Conservation (phyloP, 2,797 vertebrate genomes). For the Phoebastria nigripes region DNA sequence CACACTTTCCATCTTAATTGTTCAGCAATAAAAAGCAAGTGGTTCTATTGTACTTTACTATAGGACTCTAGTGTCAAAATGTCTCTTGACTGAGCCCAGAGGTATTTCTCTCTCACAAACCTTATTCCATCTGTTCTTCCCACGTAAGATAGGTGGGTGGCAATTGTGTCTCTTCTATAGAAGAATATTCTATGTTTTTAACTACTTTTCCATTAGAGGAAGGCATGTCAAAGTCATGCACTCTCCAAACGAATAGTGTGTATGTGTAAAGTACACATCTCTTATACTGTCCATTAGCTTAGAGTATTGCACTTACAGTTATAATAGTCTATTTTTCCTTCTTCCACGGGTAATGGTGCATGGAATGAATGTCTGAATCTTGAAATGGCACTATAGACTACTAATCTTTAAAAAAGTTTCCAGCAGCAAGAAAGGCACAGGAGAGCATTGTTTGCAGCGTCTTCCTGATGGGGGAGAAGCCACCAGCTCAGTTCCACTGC, state of each 20-base stretch:
- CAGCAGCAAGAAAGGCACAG: slow-evolving; percentile 3
- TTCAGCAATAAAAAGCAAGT: slow-evolving; percentile 60
- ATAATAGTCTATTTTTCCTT: slow-evolving; percentile 47
- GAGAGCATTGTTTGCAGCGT: neutral
- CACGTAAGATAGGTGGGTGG: neutral
- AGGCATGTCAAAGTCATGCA: slow-evolving; percentile 7
- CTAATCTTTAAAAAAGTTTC: slow-evolving; percentile 57
- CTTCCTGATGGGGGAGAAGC: neutral
- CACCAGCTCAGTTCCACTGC: neutral
- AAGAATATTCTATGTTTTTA: slow-evolving; percentile 12
- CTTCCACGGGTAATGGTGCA: slow-evolving; percentile 58
- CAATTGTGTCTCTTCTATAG: neutral
- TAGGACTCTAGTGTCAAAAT: slow-evolving; percentile 38
- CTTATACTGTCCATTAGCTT: slow-evolving; percentile 56
- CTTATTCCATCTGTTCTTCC: slow-evolving; percentile 24
- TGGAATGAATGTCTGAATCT: slow-evolving; percentile 53
- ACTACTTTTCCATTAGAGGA: slow-evolving; percentile 20
- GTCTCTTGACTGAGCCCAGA: slow-evolving; percentile 22
- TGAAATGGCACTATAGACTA: slow-evolving; percentile 51
- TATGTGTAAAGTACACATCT: slow-evolving; percentile 25
- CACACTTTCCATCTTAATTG: slow-evolving; percentile 56
- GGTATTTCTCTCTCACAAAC: slow-evolving; percentile 13
- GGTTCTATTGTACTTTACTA: slow-evolving; percentile 28
- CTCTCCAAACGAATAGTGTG: neutral
- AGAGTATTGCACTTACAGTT: slow-evolving; percentile 34